Evolutionary conservation across 1,140 invertebrate genomes (phyloP).

Genomic region (Meteorus sp.): DNA sequence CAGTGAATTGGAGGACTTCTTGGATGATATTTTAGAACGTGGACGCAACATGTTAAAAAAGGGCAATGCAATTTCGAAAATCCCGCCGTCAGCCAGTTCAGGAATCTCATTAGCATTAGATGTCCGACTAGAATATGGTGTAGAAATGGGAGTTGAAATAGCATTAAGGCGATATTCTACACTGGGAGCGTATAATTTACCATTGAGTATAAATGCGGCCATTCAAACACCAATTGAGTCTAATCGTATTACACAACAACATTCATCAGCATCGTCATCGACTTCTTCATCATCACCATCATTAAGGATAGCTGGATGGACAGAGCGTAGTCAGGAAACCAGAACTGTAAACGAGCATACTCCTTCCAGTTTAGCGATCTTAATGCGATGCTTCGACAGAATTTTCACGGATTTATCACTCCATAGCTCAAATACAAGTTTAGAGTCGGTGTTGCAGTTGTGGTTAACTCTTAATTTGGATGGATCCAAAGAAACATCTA

Average conservation of each 20-base stretch:
- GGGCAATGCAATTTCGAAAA: constrained; percentile 47
- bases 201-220: constrained; percentile 61
- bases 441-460: constrained; percentile 79
- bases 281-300: constrained; percentile 20
- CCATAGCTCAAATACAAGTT: constrained; percentile 62
- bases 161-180: constrained; percentile 68
- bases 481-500: constrained; percentile 42
- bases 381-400: constrained; percentile 71
- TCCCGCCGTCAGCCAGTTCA: constrained; percentile 44
- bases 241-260: constrained; percentile 32
- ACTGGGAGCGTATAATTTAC: constrained; percentile 63
- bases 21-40: constrained; percentile 68
- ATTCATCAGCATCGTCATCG: constrained; percentile 23
- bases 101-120: constrained; percentile 73
- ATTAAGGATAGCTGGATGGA: constrained; percentile 37
- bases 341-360: constrained; percentile 43
- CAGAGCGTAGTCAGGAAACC: constrained; percentile 41
- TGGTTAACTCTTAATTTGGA: constrained; percentile 81
- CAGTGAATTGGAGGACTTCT: constrained; percentile 71
- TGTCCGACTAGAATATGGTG: constrained; percentile 74
- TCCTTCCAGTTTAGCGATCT: constrained; percentile 61
- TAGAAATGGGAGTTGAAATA: constrained; percentile 74
- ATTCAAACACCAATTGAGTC: constrained; percentile 45
- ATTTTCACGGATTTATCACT: constrained; percentile 66
- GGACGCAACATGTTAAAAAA: constrained; percentile 58